Evolutionary conservation across 2,113 vertebrate genomes (phyloP), one percentile per base, ranked within the genome.

Genomic region (Lasiurus borealis): DNA sequence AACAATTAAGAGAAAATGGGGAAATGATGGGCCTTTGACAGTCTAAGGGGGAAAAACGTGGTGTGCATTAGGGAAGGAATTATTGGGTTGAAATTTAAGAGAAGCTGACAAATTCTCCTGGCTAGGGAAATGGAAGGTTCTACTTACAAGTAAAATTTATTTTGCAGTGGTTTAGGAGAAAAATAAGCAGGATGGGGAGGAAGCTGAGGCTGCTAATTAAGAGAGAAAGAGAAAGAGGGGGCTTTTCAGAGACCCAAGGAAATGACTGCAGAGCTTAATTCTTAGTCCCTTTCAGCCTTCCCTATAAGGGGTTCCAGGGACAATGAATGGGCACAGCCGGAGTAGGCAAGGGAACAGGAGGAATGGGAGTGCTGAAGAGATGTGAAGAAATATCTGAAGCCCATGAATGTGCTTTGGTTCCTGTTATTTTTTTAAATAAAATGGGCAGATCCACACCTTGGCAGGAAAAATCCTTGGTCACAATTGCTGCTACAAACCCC

Each of bases 271-370:
- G 93, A 92, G 81, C 93, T 78, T 78, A 93, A 93, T 93, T 83
- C 93, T 92, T 68, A 57, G 84, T 90, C 92, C 90, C 68, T 97
- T 96, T 96, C 95, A 96, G 94, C 62, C 62, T 50, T 92, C 87
- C 69, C 82, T 1, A 8, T 59, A 15, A 93, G 88, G 91, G 80
- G 94, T 27, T 93, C 71, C 57, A 14, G 84, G 44, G 78, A 82
- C 89, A 95, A 90, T 52, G 91, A 87, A 40, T 16, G 8, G 0
- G 59, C 95, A 23, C 90, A 92, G 93, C 68, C 46, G 25, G 92
- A 93, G 89, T 1, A 50, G 57, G 86, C 29, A 2, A 81, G 78
- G 64, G 9, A 73, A 4, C 36, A 14, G 83, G 52, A 73, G 71
- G 73, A 44, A 50, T 6, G 13, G 15, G 69, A 62, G 90, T 4